These are phyloP conservation scores for Spisula solida DNA, from an alignment of 2,888 invertebrate species.

Conservation along the genomic window DNA sequence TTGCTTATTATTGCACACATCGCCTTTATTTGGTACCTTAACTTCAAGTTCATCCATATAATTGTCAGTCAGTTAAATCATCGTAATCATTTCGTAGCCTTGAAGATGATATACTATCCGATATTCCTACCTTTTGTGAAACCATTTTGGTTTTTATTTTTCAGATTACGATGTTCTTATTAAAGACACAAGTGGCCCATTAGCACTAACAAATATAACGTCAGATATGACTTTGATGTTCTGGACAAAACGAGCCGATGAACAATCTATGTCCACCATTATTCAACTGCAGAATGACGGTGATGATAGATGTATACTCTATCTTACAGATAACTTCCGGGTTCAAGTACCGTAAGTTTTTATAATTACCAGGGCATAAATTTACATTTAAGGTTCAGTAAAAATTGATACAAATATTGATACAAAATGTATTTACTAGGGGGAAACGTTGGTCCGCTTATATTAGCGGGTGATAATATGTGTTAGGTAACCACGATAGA, in stretches of 20 bases:
- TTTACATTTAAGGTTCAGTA: too few species aligned
- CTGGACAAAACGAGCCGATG: conserved; percentile 33
- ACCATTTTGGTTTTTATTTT: neutral
- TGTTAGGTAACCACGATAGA: too few species aligned
- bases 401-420: too few species aligned
- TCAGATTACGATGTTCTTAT: conserved; percentile 33
- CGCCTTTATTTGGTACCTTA: too few species aligned
- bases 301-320: neutral
- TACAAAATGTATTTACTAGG: too few species aligned
- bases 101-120: neutral
- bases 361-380: neutral
- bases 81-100: too few species aligned
- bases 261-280: neutral
- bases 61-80: too few species aligned
- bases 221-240: conserved; percentile 24
- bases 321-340: conserved; percentile 19
- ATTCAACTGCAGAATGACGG: neutral
- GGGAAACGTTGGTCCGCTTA: too few species aligned
- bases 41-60: too few species aligned
- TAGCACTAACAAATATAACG: neutral
- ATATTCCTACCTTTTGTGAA: neutral
- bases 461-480: too few species aligned
- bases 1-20: too few species aligned
- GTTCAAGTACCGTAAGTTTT: conserved; percentile 33
- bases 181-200: conserved; percentile 9